A percentile compares a stretch with the other conserved stretches of the same genome.
phyloP scores from a whole-genome alignment of 1,140 invertebrate genomes.

The Zaprionus ornatus region DNA sequence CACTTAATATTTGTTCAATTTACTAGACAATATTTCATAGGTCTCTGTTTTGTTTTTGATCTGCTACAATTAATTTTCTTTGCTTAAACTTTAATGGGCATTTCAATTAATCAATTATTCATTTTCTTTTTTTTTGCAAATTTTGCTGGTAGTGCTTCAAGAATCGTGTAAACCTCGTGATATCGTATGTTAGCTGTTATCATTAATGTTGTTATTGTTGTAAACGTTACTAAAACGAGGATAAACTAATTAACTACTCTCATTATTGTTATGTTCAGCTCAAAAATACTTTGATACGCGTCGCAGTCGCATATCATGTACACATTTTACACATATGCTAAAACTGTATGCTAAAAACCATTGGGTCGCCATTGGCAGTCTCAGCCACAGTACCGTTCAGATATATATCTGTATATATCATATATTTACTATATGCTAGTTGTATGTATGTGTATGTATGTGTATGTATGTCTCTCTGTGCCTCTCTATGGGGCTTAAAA shows the following conservation, averaged over 20 bases:
- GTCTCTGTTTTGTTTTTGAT: neutral
- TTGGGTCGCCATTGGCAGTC: conserved; percentile 29
- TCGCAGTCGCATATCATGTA: conserved; percentile 31
- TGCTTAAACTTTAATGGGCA: conserved; percentile 7
- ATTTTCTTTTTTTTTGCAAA: conserved; percentile 12
- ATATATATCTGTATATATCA: conserved; percentile 19
- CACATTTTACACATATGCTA: conserved; percentile 31
- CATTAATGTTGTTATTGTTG: conserved; percentile 28
- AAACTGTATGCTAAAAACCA: conserved; percentile 49
- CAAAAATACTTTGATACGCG: conserved; percentile 57
- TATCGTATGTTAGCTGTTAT: conserved; percentile 22
- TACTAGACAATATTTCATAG: conserved; percentile 22
- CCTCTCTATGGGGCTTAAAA: conserved; percentile 49
- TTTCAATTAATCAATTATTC: conserved; percentile 1
- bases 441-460: conserved; percentile 31
- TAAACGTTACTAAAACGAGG: conserved; percentile 48
- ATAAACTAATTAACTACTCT: conserved; percentile 70
- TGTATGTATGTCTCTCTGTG: conserved; percentile 15
- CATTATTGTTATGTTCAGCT: conserved; percentile 81
- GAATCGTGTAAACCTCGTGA: conserved; percentile 13
- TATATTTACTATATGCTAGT: conserved; percentile 23
- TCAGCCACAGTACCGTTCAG: conserved; percentile 28
- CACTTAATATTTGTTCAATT: conserved; percentile 1
- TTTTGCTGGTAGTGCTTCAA: conserved; percentile 12
- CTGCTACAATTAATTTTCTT: conserved; percentile 16